Percentiles rank a stretch among this genome's conserved stretches.
phyloP scores from a whole-genome alignment of 2,888 invertebrate species.

The Papilio elwesi region DNA sequence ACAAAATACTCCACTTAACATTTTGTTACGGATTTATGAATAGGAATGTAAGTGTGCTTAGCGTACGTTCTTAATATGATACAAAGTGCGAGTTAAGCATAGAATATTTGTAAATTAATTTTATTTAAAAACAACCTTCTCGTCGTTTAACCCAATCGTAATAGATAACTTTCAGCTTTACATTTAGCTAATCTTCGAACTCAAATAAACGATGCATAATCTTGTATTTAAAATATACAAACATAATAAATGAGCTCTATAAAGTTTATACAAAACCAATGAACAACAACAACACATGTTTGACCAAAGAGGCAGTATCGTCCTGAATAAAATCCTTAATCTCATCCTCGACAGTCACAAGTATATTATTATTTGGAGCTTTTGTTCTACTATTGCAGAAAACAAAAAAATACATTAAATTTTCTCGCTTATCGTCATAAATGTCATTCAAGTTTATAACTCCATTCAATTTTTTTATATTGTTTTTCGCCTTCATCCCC shows the following conservation, averaged over 20 bases:
- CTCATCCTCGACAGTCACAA: not conserved
- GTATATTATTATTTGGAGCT: not conserved
- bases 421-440: constrained; percentile 1
- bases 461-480: constrained; percentile 6
- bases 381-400: not conserved
- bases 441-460: constrained; percentile 7
- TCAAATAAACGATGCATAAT: too few species aligned
- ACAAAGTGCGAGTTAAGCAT: too few species aligned
- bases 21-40: constrained; percentile 17
- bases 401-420: not conserved
- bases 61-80: not conserved
- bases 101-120: too few species aligned
- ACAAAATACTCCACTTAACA: constrained; percentile 3
- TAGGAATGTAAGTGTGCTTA: constrained; percentile 20
- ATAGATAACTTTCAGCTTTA: too few species aligned
- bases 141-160: too few species aligned
- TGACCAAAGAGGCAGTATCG: not conserved
- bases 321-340: not conserved
- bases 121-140: too few species aligned
- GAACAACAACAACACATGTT: too few species aligned
- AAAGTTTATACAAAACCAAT: too few species aligned
- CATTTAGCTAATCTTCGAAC: too few species aligned
- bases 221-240: too few species aligned
- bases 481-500: constrained; percentile 16
- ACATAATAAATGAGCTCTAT: too few species aligned